Conservation (phyloP, 30 jellyfish, hydroid and myxozoan genomes). For the Catostylus mosaicus region DNA sequence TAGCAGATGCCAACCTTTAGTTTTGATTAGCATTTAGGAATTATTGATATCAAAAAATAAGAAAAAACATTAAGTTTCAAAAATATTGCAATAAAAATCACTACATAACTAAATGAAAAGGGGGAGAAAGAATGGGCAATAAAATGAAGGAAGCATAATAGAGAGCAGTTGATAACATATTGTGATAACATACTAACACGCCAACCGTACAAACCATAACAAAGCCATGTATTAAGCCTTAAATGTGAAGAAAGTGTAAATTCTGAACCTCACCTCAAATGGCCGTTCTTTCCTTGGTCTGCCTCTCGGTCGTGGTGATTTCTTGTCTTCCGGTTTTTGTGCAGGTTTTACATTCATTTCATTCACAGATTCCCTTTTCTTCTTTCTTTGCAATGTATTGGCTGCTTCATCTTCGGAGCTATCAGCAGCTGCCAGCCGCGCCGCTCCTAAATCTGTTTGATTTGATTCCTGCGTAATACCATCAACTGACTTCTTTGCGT, state of each 20-base stretch:
- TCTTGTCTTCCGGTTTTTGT: background rate
- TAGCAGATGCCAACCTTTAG: background rate
- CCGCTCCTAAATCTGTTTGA: constrained; percentile 2
- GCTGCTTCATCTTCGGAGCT: constrained; percentile 62
- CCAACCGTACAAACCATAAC: too few relatives aligned
- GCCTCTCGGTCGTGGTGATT: constrained; percentile 50
- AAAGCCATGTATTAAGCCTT: too few relatives aligned
- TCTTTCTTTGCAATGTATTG: constrained; percentile 44
- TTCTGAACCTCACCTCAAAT: constrained; percentile 19
- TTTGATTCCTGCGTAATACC: constrained; percentile 1
- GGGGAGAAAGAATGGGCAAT: too few relatives aligned
- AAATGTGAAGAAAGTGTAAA: background rate
- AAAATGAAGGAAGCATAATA: too few relatives aligned
- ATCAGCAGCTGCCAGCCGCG: constrained; percentile 43
- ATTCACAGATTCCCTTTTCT: background rate
- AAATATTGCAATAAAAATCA: too few relatives aligned
- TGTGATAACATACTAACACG: too few relatives aligned
- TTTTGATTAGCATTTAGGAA: too few relatives aligned
- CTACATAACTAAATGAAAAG: too few relatives aligned
- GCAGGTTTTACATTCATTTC: background rate
- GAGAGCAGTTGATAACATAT: too few relatives aligned
- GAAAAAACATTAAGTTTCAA: too few relatives aligned
- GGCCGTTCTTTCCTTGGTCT: constrained; percentile 55
- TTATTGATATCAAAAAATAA: too few relatives aligned
- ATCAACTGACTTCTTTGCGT: constrained; percentile 16